Evolutionary conservation across 1,140 invertebrate genomes (phyloP), one percentile per base, ranked within the genome.

Genomic region (Meloidogyne chitwoodi): DNA sequence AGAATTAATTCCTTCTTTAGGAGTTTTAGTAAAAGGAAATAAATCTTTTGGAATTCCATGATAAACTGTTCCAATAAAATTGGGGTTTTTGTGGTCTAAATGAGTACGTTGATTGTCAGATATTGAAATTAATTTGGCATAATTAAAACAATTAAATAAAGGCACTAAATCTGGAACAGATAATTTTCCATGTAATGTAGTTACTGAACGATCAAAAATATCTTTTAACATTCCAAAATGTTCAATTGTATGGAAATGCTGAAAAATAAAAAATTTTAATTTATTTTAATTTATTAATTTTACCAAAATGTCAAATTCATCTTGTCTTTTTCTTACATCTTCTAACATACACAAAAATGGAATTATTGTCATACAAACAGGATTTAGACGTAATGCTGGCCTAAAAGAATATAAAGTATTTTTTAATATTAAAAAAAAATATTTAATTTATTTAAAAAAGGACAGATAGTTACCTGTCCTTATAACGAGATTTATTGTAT

Each of bases 21-120:
- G 67, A 10, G 14, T 76, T 19, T 27, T 14, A 14, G 38, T 31
- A 41, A 65, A 76, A 26, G 1, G 6, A 22, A 77, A 29, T 27
- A 27, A 22, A 38, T 76, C 24, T 22, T n/a, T 31, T 48, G 75
- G 75, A 12, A 76, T 29, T 22, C 75, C 75, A 14, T 76, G 75
- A 73, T 76, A 63, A 1, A 76, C 75, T 11, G 68, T 76, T 26
- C 24, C 68, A 38, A 77, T 38, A 24, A 44, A 76, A 34, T 73
- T 78, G 4, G 44, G 68, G 1, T 70, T 44, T 31, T 26, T 1
- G 16, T 70, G 5, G 16, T 61, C 34, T 10, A 56, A 34, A 16
- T 73, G 75, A 11, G 24, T 76, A 4, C 75, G 75, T 29, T 76
- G 75, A 31, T 76, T 63, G 29, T 76, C 41, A 1, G 75, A 76